These are phyloP conservation scores for Ormyrus thymus DNA, from an alignment of 2,888 invertebrate genomes.

Conservation along the genomic window DNA sequence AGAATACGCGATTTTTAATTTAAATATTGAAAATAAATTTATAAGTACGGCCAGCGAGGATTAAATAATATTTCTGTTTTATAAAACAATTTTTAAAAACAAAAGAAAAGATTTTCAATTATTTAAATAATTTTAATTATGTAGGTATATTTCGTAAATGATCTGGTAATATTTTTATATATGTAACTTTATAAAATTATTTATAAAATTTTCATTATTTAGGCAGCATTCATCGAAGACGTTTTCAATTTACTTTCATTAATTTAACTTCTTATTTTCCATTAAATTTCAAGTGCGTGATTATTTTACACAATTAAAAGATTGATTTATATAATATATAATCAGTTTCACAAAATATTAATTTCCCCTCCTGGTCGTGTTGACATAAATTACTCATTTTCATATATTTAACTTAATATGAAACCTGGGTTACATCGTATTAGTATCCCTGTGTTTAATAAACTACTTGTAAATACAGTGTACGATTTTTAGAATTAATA, in stretches of 20 bases:
- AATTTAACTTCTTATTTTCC: too few species aligned
- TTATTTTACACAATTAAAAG: too few species aligned
- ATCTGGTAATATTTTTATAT: slow-evolving; percentile 1
- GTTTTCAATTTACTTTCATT: too few species aligned
- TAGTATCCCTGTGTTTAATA: slow-evolving; percentile 62
- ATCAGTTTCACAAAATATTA: slow-evolving; percentile 65
- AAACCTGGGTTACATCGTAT: slow-evolving; percentile 59
- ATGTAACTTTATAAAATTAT: neutral
- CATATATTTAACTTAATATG: slow-evolving; percentile 58
- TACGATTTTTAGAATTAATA: slow-evolving; percentile 61
- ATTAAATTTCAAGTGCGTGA: too few species aligned
- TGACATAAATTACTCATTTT: slow-evolving; percentile 58
- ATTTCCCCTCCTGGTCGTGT: slow-evolving; percentile 74
- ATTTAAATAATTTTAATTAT: too few species aligned
- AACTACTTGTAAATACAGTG: slow-evolving; percentile 70
- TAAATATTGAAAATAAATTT: slow-evolving; percentile 53
- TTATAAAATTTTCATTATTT: neutral
- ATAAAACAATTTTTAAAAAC: neutral
- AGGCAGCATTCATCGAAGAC: neutral
- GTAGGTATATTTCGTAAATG: neutral
- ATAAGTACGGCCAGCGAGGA: slow-evolving; percentile 70
- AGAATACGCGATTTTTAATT: slow-evolving; percentile 43
- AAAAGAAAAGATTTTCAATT: too few species aligned
- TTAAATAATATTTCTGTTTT: slow-evolving; percentile 72
- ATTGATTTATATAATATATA: too few species aligned